Percentiles rank a stretch among this genome's conserved stretches.
Evolutionary conservation across 2,888 invertebrate species (phyloP).

Genomic region (Xestobium rufovillosum): DNA sequence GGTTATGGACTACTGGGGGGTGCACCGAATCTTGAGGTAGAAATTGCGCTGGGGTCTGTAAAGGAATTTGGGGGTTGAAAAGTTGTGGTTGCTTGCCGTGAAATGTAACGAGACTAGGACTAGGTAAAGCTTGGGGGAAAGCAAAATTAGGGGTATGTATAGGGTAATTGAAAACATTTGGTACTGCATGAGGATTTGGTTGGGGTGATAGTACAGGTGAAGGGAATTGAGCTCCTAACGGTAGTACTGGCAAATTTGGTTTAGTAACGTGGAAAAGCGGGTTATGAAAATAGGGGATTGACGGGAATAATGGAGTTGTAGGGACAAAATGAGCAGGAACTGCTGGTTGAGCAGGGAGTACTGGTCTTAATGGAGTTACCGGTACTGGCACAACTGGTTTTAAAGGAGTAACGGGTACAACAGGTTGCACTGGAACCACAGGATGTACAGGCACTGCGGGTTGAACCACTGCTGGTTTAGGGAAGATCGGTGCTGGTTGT

Average conservation of each 20-base stretch:
- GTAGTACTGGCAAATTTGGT: conserved; percentile 33
- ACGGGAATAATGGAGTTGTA: conserved; percentile 18
- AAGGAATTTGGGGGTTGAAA: conserved; percentile 3
- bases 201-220: conserved; percentile 26
- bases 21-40: conserved; percentile 17
- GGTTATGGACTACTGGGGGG: conserved; percentile 10
- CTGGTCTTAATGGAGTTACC: conserved; percentile 9
- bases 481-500: neutral
- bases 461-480: conserved; percentile 10
- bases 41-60: conserved; percentile 16
- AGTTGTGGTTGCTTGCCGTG: conserved; percentile 3
- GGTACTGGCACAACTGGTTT: conserved; percentile 11
- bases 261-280: conserved; percentile 31
- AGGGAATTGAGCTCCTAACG: conserved; percentile 30
- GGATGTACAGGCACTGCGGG: conserved; percentile 7
- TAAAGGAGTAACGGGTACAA: conserved; percentile 14
- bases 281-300: too few relatives aligned
- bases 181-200: conserved; percentile 15
- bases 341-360: conserved; percentile 12
- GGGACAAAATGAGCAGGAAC: conserved; percentile 15
- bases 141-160: neutral
- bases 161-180: conserved; percentile 1
- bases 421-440: conserved; percentile 11
- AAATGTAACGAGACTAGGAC: neutral
- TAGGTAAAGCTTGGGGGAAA: neutral